Conservation (phyloP, 2,888 invertebrate genomes). For the Pelosia muscerda region DNA sequence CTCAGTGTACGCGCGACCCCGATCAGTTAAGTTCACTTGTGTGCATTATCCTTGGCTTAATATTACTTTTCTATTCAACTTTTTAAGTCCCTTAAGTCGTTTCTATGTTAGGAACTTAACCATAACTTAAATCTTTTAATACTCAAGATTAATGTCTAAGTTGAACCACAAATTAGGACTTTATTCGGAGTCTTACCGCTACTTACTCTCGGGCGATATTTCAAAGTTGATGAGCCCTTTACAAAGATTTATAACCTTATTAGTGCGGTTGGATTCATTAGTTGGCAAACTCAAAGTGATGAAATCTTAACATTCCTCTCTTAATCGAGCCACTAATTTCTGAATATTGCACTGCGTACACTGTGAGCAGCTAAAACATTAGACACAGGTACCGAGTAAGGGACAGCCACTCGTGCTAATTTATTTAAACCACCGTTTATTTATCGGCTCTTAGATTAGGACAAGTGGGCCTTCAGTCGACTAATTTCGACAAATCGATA, state of each 20-base stretch:
- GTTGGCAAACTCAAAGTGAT: not conserved
- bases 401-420: too few species aligned
- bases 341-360: not conserved
- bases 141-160: not conserved
- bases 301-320: not conserved
- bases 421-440: not conserved
- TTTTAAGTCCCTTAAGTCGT: not conserved
- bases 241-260: not conserved
- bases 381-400: not conserved
- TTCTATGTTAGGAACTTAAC: not conserved
- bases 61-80: not conserved
- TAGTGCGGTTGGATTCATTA: not conserved
- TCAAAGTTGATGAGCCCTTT: not conserved
- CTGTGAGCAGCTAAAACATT: not conserved
- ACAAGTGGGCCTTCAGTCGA: not conserved
- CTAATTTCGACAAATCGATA: too few species aligned
- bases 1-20: not conserved
- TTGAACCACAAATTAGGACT: not conserved
- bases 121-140: not conserved
- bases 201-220: not conserved
- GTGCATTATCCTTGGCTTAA: not conserved
- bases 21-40: not conserved
- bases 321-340: not conserved
- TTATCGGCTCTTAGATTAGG: not conserved
- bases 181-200: not conserved